Percentiles rank a stretch among this genome's conserved stretches.
These are phyloP conservation scores for Cotesia congregata DNA, from an alignment of 2,888 invertebrate genomes.

Conservation along the genomic window DNA sequence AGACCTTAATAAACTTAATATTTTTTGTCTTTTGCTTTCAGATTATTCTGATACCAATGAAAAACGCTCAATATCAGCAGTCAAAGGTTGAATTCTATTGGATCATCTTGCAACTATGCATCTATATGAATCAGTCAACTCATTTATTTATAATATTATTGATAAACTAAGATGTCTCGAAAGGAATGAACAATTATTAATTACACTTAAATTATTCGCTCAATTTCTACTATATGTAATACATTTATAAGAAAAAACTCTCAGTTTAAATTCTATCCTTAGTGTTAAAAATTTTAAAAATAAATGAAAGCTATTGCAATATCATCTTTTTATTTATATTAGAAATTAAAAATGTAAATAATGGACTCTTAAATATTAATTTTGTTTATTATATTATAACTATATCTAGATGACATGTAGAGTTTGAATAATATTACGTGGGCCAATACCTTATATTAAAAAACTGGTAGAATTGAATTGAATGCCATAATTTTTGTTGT, in stretches of 20 bases:
- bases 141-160: neutral
- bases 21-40: neutral
- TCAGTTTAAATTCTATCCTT: neutral
- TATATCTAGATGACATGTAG: neutral
- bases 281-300: neutral
- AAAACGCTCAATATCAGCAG: neutral
- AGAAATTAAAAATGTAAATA: neutral
- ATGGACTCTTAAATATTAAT: neutral
- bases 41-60: neutral
- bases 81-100: neutral
- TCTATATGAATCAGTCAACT: neutral
- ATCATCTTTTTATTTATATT: neutral
- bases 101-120: neutral
- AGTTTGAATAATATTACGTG: too few relatives aligned
- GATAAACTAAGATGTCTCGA: neutral
- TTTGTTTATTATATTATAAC: neutral
- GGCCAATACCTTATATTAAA: too few relatives aligned
- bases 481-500: too few relatives aligned
- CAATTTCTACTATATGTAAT: neutral
- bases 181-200: neutral
- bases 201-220: neutral
- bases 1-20: neutral
- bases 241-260: neutral
- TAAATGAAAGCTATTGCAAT: neutral
- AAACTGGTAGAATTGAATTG: too few relatives aligned